A percentile compares a stretch with the other conserved stretches of the same genome.
Evolutionary conservation across 2,113 vertebrate species (phyloP).

Genomic region (Notarius quadriscutis): DNA sequence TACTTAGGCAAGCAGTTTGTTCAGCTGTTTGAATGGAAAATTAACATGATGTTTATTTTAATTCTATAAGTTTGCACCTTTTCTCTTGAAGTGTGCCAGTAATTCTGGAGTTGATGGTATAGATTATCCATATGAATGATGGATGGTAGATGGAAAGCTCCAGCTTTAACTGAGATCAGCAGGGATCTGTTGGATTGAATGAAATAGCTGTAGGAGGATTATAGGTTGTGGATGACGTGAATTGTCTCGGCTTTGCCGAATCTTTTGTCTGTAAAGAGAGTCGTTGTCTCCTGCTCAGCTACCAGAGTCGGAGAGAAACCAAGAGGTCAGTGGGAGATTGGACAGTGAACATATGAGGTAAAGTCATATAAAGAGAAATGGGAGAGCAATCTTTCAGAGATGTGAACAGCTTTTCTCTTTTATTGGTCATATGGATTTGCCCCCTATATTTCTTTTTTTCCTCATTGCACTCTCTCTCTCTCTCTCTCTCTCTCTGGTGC

Average conservation of each 20-base stretch:
- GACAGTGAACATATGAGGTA: conserved; percentile 33
- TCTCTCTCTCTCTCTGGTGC: conserved; percentile 1
- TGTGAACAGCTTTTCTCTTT: conserved; percentile 38
- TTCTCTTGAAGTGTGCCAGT: neutral
- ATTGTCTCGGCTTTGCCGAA: conserved; percentile 19
- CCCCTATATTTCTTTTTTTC: neutral
- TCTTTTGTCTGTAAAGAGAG: conserved; percentile 32
- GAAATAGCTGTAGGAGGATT: conserved; percentile 30
- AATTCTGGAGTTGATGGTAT: neutral
- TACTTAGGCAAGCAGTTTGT: neutral
- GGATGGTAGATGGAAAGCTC: neutral
- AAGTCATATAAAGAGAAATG: conserved; percentile 42
- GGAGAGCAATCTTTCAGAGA: conserved; percentile 8
- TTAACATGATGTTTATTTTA: neutral
- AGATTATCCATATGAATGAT: neutral
- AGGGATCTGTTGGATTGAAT: conserved; percentile 18
- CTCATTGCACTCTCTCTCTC: neutral
- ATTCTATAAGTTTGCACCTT: neutral
- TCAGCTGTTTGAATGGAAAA: neutral
- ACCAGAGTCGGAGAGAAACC: neutral
- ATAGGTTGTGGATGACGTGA: conserved; percentile 26
- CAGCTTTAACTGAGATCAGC: conserved; percentile 13
- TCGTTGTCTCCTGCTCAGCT: conserved; percentile 8
- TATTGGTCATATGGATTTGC: conserved; percentile 18
- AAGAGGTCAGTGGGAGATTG: conserved; percentile 13